phyloP scores from a whole-genome alignment of 53 echinoderm and acorn worm genomes.

The Holothuria scabra region DNA sequence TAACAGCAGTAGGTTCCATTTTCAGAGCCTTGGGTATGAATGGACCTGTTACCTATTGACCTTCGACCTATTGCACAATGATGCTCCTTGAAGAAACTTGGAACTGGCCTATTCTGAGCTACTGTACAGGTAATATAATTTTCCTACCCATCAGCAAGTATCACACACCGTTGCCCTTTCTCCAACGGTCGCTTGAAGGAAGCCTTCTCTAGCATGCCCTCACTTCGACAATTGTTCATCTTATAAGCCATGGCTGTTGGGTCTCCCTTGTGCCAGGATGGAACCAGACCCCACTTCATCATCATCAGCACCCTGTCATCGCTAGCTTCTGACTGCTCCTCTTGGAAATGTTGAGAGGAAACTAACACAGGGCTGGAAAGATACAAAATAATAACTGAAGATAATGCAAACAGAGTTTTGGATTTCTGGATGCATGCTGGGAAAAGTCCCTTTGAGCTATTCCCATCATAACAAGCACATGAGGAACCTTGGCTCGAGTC shows the following conservation, averaged over 20 bases:
- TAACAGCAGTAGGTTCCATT: too few species aligned
- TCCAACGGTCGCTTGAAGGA: slow-evolving; percentile 86
- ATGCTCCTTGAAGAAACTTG: too few species aligned
- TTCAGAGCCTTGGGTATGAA: too few species aligned
- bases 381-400: background rate
- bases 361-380: slow-evolving; percentile 82
- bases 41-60: too few species aligned
- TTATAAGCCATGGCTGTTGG: slow-evolving; percentile 75
- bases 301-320: slow-evolving; percentile 76
- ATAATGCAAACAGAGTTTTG: background rate
- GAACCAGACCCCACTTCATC: slow-evolving; percentile 98
- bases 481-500: too few species aligned
- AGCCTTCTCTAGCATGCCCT: slow-evolving; percentile 83
- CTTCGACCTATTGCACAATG: too few species aligned
- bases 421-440: too few species aligned
- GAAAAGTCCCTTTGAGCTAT: too few species aligned
- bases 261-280: slow-evolving; percentile 94
- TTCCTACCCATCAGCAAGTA: slow-evolving; percentile 91
- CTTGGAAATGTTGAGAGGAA: slow-evolving; percentile 81
- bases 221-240: slow-evolving; percentile 95
- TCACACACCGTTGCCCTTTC: slow-evolving; percentile 89
- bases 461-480: too few species aligned
- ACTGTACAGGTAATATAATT: background rate
- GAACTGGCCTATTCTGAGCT: too few species aligned
- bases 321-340: background rate